Conservation (phyloP, 2,797 vertebrate genomes). For the Microchirus variegatus region DNA sequence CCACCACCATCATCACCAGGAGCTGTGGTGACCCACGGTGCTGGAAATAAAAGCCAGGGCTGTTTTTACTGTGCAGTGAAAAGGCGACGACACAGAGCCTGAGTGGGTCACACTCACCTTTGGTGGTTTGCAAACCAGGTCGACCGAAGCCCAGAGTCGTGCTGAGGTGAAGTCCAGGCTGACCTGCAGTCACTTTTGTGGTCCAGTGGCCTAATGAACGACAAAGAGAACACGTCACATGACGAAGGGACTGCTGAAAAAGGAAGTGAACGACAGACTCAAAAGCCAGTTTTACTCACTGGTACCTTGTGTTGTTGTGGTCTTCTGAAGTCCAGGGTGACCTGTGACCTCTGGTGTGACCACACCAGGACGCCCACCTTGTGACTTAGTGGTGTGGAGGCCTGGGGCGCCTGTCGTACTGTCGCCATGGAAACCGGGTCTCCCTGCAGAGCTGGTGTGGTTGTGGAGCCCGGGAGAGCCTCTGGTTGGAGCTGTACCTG, state of each 20-base stretch:
- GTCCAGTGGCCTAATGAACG: neutral
- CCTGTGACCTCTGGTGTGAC: conserved; percentile 57
- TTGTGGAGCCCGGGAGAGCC: conserved; percentile 74
- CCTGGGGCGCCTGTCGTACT: conserved; percentile 69
- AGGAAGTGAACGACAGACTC: neutral
- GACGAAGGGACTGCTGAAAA: too few relatives aligned
- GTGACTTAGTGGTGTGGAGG: conserved; percentile 58
- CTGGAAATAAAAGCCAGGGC: conserved; percentile 35
- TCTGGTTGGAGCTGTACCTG: conserved; percentile 55
- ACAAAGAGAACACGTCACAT: too few relatives aligned
- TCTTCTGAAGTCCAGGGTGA: conserved; percentile 53
- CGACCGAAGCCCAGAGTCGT: conserved; percentile 32
- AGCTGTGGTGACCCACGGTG: conserved; percentile 33
- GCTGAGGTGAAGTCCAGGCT: conserved; percentile 55
- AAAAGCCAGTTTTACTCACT: conserved; percentile 1
- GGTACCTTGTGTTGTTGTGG: conserved; percentile 36
- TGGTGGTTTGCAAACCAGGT: conserved; percentile 61
- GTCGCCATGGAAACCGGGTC: conserved; percentile 62
- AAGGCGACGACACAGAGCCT: fast-evolving
- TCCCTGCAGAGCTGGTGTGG: conserved; percentile 65
- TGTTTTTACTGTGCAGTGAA: neutral
- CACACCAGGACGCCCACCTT: conserved; percentile 68
- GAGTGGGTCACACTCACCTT: conserved; percentile 28
- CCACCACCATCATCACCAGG: conserved; percentile 58
- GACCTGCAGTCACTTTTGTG: conserved; percentile 37